These are phyloP conservation scores for Paramuricea clavata DNA, from an alignment of 92 coral and sea anemone species.

Conservation along the genomic window DNA sequence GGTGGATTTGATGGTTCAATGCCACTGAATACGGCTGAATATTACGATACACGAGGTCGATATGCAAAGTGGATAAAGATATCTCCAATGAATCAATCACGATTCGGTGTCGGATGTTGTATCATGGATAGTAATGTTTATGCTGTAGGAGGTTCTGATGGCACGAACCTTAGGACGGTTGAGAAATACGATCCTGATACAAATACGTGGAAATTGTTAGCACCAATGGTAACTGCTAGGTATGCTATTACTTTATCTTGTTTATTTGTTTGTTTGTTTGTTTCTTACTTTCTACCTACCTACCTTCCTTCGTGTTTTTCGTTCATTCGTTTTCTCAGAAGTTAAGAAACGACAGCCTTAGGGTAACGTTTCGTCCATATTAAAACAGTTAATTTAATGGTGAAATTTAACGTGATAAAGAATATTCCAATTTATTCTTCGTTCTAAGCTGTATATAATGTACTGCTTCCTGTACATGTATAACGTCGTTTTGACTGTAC, in stretches of 20 bases:
- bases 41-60: constrained; percentile 77
- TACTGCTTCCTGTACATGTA: too few relatives aligned
- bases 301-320: neutral
- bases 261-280: too few relatives aligned
- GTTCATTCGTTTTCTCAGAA: too few relatives aligned
- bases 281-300: too few relatives aligned
- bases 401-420: too few relatives aligned
- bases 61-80: constrained; percentile 92
- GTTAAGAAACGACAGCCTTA: too few relatives aligned
- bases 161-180: constrained; percentile 89
- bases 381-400: too few relatives aligned
- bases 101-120: constrained; percentile 98
- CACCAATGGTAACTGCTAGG: constrained; percentile 97
- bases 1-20: constrained; percentile 99
- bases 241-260: too few relatives aligned
- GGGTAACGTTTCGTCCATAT: too few relatives aligned
- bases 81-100: constrained; percentile 94
- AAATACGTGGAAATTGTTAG: constrained; percentile 87
- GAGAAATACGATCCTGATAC: constrained; percentile 91
- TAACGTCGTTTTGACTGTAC: too few relatives aligned
- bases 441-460: too few relatives aligned
- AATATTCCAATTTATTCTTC: too few relatives aligned
- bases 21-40: constrained; percentile 99
- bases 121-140: constrained; percentile 80
- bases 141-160: constrained; percentile 98